phyloP scores from a whole-genome alignment of 2,113 vertebrate species.

The Notiomystis cincta region DNA sequence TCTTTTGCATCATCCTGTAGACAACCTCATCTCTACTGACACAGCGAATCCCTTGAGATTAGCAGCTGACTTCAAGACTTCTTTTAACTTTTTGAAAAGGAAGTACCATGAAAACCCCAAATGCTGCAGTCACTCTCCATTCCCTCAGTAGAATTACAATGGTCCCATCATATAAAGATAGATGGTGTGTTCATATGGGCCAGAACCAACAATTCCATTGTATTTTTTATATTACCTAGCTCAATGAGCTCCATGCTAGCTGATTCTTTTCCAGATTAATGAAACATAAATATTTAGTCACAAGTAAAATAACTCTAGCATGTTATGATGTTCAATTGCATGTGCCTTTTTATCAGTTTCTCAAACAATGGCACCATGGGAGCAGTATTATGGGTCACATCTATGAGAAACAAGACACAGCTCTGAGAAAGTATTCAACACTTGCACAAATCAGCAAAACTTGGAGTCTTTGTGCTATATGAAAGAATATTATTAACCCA shows the following conservation, averaged over 20 bases:
- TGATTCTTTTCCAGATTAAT: not conserved
- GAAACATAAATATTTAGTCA: not conserved
- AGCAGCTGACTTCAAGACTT: not conserved
- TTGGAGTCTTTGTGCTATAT: not conserved
- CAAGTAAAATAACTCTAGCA: not conserved
- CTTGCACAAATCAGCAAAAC: not conserved
- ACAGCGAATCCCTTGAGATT: not conserved
- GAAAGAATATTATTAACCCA: not conserved
- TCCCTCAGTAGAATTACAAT: not conserved
- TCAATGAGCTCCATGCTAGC: not conserved
- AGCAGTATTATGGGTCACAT: not conserved
- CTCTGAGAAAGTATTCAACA: not conserved
- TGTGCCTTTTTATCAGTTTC: not conserved
- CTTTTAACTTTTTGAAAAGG: not conserved
- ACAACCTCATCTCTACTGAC: not conserved
- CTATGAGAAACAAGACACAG: not conserved
- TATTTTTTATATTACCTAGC: not conserved
- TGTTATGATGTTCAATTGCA: not conserved
- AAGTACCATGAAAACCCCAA: not conserved
- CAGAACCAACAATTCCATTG: not conserved
- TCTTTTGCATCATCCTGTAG: not conserved
- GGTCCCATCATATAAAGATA: not conserved
- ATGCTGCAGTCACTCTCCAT: not conserved
- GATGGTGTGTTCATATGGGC: rapidly evolving
- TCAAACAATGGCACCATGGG: not conserved